Percentiles rank a stretch among this genome's conserved stretches.
These are phyloP conservation scores for Cricetomys ansorgei DNA, from an alignment of 2,113 vertebrate species.

Conservation along the genomic window DNA sequence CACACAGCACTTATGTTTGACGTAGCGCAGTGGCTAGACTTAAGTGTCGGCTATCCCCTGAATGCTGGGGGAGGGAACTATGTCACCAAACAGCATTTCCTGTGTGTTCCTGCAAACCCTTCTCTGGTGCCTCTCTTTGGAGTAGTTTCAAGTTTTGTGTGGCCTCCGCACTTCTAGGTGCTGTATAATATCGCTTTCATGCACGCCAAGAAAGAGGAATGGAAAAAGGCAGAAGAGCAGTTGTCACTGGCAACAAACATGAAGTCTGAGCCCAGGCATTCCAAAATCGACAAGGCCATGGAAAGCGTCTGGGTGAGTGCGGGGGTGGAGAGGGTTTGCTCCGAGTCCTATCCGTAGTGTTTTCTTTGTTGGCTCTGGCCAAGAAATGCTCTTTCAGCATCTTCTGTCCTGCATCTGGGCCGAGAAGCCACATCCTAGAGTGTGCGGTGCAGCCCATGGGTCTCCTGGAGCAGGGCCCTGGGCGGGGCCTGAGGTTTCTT, in stretches of 20 bases:
- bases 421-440: not conserved
- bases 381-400: not conserved
- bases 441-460: accelerated
- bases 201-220: conserved; percentile 89
- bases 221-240: conserved; percentile 93
- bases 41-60: no score
- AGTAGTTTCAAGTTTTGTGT: not conserved
- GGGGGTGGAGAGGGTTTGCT: accelerated
- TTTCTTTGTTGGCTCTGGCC: not conserved
- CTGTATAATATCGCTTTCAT: conserved; percentile 93
- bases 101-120: not conserved
- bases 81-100: not conserved
- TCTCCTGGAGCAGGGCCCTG: accelerated
- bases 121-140: not conserved
- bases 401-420: not conserved
- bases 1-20: not conserved
- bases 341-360: not conserved
- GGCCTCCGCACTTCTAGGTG: conserved; percentile 86
- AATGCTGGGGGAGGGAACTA: not conserved
- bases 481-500: no score
- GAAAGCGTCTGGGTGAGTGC: conserved; percentile 91
- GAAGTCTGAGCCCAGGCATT: conserved; percentile 92
- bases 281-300: conserved; percentile 92
- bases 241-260: conserved; percentile 88
- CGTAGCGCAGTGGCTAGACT: not conserved